phyloP scores from a whole-genome alignment of 2,888 invertebrate species.

The Brachypalpus laphriformis region DNA sequence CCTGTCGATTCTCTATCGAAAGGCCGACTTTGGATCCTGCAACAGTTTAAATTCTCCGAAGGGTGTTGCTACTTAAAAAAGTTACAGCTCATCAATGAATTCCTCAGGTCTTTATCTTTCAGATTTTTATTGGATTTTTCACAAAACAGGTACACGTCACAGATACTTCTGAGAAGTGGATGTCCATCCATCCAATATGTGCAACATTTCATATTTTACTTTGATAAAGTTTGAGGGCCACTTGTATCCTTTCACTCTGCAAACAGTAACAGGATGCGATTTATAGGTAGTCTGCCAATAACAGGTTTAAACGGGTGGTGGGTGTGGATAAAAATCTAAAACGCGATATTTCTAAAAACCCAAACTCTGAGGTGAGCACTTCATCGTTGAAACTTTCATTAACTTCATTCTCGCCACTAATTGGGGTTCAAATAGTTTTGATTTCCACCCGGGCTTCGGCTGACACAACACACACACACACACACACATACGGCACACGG shows the following conservation, averaged over 20 bases:
- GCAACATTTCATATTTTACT: constrained; percentile 49
- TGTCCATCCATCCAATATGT: not conserved
- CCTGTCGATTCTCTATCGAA: constrained; percentile 32
- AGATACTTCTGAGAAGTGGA: constrained; percentile 45
- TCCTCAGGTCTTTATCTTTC: too few relatives aligned
- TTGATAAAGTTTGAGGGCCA: constrained; percentile 30
- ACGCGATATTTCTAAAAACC: not conserved
- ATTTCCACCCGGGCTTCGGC: constrained; percentile 29
- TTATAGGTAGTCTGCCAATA: constrained; percentile 11
- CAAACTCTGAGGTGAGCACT: not conserved
- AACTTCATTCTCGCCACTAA: constrained; percentile 59
- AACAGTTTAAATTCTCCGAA: not conserved
- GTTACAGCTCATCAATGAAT: too few relatives aligned
- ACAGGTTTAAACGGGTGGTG: constrained; percentile 11
- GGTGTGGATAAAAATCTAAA: not conserved
- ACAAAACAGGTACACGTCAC: too few relatives aligned
- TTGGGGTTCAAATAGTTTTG: constrained; percentile 68
- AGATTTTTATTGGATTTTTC: too few relatives aligned
- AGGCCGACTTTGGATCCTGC: not conserved
- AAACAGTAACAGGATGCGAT: constrained; percentile 8
- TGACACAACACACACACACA: not conserved
- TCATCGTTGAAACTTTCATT: constrained; percentile 50
- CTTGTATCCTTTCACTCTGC: constrained; percentile 9
- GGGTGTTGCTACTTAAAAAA: not conserved
- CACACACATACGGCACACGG: not conserved